Conservation (phyloP, 1,140 invertebrate genomes). For the Ceratina calcarata region DNA sequence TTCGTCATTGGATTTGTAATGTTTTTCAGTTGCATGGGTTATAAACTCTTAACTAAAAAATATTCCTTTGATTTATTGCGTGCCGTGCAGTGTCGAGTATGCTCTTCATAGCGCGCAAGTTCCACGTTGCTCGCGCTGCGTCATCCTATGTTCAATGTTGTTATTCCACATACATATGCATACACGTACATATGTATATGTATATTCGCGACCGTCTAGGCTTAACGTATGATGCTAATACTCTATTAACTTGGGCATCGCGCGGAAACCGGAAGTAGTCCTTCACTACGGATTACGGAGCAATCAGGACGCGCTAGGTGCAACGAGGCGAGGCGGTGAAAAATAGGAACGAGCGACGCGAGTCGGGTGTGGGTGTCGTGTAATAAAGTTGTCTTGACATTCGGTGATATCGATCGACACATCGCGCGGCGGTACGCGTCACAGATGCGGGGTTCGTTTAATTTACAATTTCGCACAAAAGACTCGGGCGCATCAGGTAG, state of each 20-base stretch:
- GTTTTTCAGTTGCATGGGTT: no score
- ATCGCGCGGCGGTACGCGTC: background rate
- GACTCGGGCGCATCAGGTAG: background rate
- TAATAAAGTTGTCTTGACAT: constrained; percentile 18
- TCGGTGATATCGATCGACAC: constrained; percentile 5
- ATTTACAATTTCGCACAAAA: constrained; percentile 24
- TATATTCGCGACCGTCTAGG: no score
- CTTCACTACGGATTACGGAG: background rate
- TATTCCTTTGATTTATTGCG: no score
- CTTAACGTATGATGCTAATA: background rate
- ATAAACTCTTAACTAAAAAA: no score
- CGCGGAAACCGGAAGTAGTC: background rate
- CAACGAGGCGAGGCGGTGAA: background rate
- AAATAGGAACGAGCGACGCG: background rate
- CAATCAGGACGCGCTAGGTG: no score
- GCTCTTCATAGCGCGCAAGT: no score
- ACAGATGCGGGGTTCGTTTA: constrained; percentile 1
- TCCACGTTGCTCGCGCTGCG: no score
- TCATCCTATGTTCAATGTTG: no score
- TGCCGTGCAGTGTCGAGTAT: no score
- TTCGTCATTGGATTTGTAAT: no score
- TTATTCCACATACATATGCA: no score
- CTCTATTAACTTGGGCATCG: background rate
- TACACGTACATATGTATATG: background rate
- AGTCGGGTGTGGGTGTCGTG: background rate